Evolutionary conservation across 2,113 vertebrate species (phyloP).

Genomic region (Pelecanoides urinatrix): DNA sequence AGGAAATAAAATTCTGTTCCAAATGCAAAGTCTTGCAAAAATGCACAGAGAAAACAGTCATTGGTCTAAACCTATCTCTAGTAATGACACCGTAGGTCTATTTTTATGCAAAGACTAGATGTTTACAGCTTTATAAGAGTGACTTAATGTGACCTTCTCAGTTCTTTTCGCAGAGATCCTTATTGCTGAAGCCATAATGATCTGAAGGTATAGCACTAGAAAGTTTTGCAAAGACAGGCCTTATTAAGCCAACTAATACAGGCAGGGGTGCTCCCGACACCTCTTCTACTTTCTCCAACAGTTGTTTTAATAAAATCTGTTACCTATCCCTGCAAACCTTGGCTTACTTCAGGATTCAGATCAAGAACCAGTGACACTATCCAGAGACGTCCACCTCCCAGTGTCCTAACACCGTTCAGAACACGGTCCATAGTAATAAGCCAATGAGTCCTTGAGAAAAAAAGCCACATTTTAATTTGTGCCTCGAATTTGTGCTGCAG

Average conservation of each 20-base stretch:
- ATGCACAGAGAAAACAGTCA: neutral
- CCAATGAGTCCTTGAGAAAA: slow-evolving; percentile 49
- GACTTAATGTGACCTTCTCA: neutral
- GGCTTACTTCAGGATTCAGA: neutral
- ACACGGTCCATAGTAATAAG: neutral
- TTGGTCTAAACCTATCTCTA: neutral
- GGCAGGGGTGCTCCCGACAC: neutral
- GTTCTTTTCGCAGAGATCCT: neutral
- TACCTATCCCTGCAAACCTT: neutral
- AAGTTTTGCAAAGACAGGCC: neutral
- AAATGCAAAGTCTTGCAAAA: neutral
- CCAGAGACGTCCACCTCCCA: slow-evolving; percentile 16
- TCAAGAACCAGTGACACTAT: neutral
- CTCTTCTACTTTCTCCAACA: neutral
- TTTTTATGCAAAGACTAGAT: neutral
- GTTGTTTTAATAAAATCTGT: slow-evolving; percentile 12
- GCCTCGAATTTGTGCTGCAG: slow-evolving; percentile 10
- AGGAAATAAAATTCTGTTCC: neutral
- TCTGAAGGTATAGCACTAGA: neutral
- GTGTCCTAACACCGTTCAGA: neutral
- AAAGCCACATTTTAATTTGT: slow-evolving; percentile 34
- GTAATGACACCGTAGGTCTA: neutral
- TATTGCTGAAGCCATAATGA: neutral
- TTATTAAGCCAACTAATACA: neutral
- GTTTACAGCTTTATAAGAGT: neutral